A percentile compares a stretch with the other conserved stretches of the same genome.
Conservation (phyloP, 2,888 invertebrate genomes). For the Polyploca ridens region DNA sequence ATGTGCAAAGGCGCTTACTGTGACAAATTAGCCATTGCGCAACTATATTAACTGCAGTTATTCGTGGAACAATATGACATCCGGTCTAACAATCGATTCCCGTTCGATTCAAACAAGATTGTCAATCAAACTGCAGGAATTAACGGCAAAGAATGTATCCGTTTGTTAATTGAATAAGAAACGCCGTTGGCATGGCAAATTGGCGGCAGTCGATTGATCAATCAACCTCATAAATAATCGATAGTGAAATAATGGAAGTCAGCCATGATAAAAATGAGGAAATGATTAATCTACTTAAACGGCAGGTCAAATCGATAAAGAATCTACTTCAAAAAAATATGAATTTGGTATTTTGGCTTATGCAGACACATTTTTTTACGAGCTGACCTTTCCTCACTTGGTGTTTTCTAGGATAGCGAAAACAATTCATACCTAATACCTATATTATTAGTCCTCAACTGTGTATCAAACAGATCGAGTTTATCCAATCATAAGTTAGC, state of each 20-base stretch:
- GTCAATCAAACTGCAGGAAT: not conserved
- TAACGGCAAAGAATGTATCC: not conserved
- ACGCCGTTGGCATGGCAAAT: not conserved
- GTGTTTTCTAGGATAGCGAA: too few relatives aligned
- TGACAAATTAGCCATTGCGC: too few relatives aligned
- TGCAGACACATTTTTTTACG: too few relatives aligned
- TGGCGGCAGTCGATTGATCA: constrained; percentile 1
- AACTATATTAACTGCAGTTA: not conserved
- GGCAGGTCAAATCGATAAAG: too few relatives aligned
- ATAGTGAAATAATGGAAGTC: not conserved
- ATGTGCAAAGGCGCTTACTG: too few relatives aligned
- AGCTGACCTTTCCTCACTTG: too few relatives aligned
- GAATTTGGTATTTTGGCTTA: too few relatives aligned
- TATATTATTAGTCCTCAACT: too few relatives aligned
- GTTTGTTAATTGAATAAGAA: constrained; percentile 3
- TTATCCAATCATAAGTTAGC: not conserved
- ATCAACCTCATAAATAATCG: constrained; percentile 3
- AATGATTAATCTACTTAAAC: not conserved
- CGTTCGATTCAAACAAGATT: not conserved
- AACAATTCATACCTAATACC: too few relatives aligned
- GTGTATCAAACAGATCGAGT: too few relatives aligned
- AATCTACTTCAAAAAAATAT: too few relatives aligned
- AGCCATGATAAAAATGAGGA: not conserved
- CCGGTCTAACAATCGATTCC: not conserved
- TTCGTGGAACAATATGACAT: not conserved